phyloP scores from a whole-genome alignment of 2,888 invertebrate genomes.

The Erebia epiphron region DNA sequence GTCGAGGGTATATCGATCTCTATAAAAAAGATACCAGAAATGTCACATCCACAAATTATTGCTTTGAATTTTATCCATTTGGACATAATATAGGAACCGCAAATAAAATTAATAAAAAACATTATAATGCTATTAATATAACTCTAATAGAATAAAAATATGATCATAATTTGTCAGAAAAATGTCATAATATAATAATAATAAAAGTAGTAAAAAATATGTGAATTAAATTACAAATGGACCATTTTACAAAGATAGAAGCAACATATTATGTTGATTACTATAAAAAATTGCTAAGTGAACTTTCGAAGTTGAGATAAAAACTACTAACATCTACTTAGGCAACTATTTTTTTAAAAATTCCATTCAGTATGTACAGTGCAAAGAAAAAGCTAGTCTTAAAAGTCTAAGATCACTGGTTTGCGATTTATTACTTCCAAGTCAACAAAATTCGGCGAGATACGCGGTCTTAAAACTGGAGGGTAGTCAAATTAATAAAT shows the following conservation, averaged over 20 bases:
- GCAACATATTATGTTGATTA: conserved; percentile 18
- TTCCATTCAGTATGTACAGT: conserved; percentile 66
- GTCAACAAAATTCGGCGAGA: conserved; percentile 27
- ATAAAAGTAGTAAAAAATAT: not conserved
- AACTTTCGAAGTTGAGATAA: conserved; percentile 55
- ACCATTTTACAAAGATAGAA: conserved; percentile 9
- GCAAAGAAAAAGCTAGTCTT: conserved; percentile 58
- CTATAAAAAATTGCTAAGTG: conserved; percentile 26
- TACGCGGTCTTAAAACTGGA: conserved; percentile 31
- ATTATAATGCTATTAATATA: conserved; percentile 27
- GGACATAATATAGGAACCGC: conserved; percentile 60
- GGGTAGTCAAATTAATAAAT: conserved; percentile 40
- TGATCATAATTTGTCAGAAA: conserved; percentile 8
- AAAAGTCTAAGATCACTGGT: conserved; percentile 65
- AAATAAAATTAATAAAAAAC: conserved; percentile 46
- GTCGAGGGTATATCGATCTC: conserved; percentile 54
- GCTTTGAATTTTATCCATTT: conserved; percentile 62
- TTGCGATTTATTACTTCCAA: conserved; percentile 31
- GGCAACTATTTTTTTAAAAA: conserved; percentile 57
- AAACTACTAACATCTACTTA: conserved; percentile 71
- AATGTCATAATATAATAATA: not conserved
- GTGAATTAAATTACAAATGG: not conserved
- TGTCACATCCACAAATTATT: conserved; percentile 79
- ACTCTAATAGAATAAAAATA: conserved; percentile 21
- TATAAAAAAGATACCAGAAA: conserved; percentile 52